Conservation (phyloP, 2,888 invertebrate genomes). For the Lithosia quadra region DNA sequence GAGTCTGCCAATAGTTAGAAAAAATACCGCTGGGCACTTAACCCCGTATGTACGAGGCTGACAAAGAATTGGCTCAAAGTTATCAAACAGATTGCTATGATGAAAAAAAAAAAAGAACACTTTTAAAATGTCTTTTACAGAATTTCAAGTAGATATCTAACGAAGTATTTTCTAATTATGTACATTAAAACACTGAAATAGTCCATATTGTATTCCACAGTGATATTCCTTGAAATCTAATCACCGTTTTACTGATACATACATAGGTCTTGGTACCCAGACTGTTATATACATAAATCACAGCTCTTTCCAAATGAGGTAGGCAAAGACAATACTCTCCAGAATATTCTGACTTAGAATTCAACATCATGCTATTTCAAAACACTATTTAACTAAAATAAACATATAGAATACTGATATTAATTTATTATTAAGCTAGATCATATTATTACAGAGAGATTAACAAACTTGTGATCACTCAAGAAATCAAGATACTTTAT, state of each 20-base stretch:
- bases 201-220: no score
- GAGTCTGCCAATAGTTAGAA: no score
- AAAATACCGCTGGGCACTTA: no score
- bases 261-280: neutral
- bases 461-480: slow-evolving; percentile 41
- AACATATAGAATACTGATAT: slow-evolving; percentile 51
- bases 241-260: neutral
- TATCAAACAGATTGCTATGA: no score
- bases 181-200: no score
- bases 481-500: slow-evolving; percentile 39
- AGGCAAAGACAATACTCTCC: neutral
- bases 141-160: no score
- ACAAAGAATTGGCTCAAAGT: no score
- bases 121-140: no score
- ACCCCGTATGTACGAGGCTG: no score
- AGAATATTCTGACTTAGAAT: neutral
- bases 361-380: neutral
- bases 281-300: no score
- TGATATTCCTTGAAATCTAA: neutral
- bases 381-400: slow-evolving; percentile 24
- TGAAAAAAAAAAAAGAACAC: no score
- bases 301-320: neutral
- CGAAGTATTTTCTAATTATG: no score
- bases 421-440: slow-evolving; percentile 57
- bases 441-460: slow-evolving; percentile 38